Conservation (phyloP, 2,797 vertebrate species). For the Amblyraja radiata region DNA sequence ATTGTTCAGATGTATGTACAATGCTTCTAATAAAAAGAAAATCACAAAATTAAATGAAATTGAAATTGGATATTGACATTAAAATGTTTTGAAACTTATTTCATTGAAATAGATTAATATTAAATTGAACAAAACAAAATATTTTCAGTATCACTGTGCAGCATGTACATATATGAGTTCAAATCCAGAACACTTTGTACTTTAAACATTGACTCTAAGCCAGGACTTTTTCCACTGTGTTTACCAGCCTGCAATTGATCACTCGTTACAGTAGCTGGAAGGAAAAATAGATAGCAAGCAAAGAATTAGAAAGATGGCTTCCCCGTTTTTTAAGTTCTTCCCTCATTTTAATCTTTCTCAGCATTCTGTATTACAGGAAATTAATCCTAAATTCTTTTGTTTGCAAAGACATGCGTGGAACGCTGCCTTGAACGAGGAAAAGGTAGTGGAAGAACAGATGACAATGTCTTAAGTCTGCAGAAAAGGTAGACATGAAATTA, state of each 20-base stretch:
- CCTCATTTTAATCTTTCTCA: background rate
- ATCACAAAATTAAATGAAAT: background rate
- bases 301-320: background rate
- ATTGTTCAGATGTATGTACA: too few species aligned
- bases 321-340: background rate
- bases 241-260: background rate
- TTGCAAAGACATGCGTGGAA: conserved; percentile 73
- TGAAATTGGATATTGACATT: background rate
- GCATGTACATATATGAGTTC: background rate
- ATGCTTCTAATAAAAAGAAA: too few species aligned
- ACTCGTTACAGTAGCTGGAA: background rate
- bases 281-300: background rate
- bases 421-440: conserved; percentile 92
- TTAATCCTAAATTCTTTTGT: background rate
- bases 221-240: background rate
- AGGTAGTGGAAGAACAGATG: conserved; percentile 87
- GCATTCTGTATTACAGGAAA: background rate
- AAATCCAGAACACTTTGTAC: background rate
- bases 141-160: background rate
- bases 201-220: background rate
- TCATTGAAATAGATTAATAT: background rate
- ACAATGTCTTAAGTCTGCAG: conserved; percentile 89
- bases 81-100: background rate
- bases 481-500: conserved; percentile 69
- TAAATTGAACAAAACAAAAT: background rate